Evolutionary conservation across 2,113 vertebrate genomes (phyloP).

Genomic region (Ptychochromis oligacanthus): DNA sequence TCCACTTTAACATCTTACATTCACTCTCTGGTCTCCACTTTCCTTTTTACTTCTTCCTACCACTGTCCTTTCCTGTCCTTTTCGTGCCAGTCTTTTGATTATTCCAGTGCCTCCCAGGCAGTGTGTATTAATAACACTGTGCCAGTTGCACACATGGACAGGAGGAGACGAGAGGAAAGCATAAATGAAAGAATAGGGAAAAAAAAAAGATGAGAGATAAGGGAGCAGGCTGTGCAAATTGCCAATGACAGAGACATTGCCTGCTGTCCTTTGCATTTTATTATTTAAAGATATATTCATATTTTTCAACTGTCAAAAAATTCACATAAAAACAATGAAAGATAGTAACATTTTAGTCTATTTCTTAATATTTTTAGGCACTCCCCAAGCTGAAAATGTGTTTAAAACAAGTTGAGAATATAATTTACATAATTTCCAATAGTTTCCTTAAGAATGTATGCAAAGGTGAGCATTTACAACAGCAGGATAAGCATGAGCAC

Average conservation of each 20-base stretch:
- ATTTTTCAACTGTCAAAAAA: background rate
- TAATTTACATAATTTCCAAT: background rate
- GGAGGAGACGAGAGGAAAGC: background rate
- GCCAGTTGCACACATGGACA: constrained; percentile 14
- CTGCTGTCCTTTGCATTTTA: background rate
- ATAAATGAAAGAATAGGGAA: background rate
- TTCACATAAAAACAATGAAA: background rate
- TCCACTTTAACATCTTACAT: constrained; percentile 14
- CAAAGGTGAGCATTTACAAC: background rate
- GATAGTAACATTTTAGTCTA: too few species aligned
- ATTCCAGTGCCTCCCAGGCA: constrained; percentile 24
- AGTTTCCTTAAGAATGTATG: background rate
- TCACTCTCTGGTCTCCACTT: constrained; percentile 5
- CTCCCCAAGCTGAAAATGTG: background rate
- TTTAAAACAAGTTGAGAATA: background rate
- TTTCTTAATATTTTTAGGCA: background rate
- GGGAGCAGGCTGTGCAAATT: background rate
- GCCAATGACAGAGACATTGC: background rate
- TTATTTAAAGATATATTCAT: background rate
- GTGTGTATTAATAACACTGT: constrained; percentile 37
- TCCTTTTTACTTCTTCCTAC: background rate
- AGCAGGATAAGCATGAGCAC: too few species aligned
- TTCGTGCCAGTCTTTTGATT: constrained; percentile 22
- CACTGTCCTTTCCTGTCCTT: background rate
- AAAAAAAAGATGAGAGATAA: background rate